phyloP scores from a whole-genome alignment of 53 echinoderm and acorn worm species.

The Antedon mediterranea region DNA sequence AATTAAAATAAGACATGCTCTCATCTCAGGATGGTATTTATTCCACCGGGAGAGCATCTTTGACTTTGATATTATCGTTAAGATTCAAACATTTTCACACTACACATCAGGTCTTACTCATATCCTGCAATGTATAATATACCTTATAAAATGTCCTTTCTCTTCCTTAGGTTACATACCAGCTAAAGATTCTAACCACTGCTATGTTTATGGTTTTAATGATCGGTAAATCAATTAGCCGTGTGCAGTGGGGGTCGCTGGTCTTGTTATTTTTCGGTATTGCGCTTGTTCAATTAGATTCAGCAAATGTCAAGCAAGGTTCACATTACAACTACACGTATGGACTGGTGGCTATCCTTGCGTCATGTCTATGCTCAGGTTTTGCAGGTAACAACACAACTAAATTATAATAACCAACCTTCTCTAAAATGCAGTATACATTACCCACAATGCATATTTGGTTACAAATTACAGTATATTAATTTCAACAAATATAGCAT shows the following conservation, averaged over 20 bases:
- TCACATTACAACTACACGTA: conserved; percentile 47
- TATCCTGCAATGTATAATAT: no score
- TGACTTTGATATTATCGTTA: no score
- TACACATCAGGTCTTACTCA: no score
- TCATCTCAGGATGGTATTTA: no score
- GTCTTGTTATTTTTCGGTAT: conserved; percentile 65
- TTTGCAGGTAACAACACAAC: conserved; percentile 65
- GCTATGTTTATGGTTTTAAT: conserved; percentile 92
- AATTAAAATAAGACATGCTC: no score
- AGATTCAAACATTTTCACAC: no score
- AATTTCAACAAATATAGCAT: no score
- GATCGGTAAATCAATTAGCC: conserved; percentile 53
- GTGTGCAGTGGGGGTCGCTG: conserved; percentile 73
- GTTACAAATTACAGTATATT: no score
- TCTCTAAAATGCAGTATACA: neutral
- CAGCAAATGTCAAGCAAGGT: conserved; percentile 16
- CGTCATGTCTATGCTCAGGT: conserved; percentile 87
- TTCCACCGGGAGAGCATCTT: no score
- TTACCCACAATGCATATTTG: no score
- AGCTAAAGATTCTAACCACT: conserved; percentile 88
- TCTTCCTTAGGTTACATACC: conserved; percentile 81
- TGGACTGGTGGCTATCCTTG: conserved; percentile 59
- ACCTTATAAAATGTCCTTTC: no score
- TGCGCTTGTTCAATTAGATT: conserved; percentile 84
- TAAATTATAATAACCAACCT: neutral